Base-by-base conservation (phyloP, 1,140 invertebrate genomes). In the Chrysoperla carnea region DNA sequence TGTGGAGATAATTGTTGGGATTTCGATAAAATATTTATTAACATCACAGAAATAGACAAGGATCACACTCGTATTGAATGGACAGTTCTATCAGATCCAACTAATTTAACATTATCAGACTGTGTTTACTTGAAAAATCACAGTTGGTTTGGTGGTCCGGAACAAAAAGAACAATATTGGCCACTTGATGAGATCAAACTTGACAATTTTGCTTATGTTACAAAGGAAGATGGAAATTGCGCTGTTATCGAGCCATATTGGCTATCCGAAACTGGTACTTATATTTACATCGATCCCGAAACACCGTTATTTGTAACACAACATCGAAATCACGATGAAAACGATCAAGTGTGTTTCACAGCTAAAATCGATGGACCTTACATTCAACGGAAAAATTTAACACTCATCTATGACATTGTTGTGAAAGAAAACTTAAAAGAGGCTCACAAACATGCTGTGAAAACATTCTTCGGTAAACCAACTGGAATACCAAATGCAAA, bases 241-340 rank as follows among this genome's bases (percentile, higher is more conserved):
- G 79, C 70, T 6, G 58, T 86, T 1, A 60, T 73, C 0, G 83
- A 86, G 51, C 74, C 77, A 4, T 84, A 84, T 51, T 88, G 82
- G 81, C 53, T 86, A 1, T 78, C 70, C 40, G 78, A 79, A 11
- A 60, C 67, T 40, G 83, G 83, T 4, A 56, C 70, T 36, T 75
- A 72, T 46, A 63, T 82, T 17, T 72, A 63, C 48, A 70, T 81
- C 6, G 66, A 75, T 37, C 65, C 71, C 29, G 66, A 62, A 29
- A 69, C 68, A 5, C 81, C 81, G 0, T 54, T 86, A 0, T 84
- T 83, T 50, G 61, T 84, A 4, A 75, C 80, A 50, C 78, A 83
- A 50, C 82, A 83, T 50, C 17, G 67, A 68, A 44, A n/a, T n/a
- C 50, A 59, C n/a, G 59, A 61, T 72, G 36, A 61, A 66, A 29